phyloP scores from a whole-genome alignment of 2,888 invertebrate genomes.

The Sthenelais limicola region DNA sequence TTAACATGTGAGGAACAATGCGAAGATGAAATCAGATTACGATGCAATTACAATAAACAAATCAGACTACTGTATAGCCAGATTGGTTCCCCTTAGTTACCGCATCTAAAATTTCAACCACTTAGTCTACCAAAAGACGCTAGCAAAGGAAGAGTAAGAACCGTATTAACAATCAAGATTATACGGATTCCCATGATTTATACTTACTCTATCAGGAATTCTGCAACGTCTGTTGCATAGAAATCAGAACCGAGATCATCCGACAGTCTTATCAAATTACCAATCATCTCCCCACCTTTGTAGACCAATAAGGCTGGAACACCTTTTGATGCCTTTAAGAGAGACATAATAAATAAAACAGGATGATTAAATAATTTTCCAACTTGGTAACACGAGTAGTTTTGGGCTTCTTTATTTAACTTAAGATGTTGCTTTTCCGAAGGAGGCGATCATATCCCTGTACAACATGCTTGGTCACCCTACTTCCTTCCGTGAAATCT shows the following conservation, averaged over 20 bases:
- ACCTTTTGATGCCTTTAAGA: constrained; percentile 74
- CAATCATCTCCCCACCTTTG: constrained; percentile 89
- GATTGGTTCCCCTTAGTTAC: too few relatives aligned
- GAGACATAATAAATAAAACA: too few relatives aligned
- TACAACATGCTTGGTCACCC: too few relatives aligned
- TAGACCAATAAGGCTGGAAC: constrained; percentile 94
- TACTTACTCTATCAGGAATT: constrained; percentile 84
- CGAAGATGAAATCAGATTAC: too few relatives aligned
- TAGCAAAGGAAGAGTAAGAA: background rate
- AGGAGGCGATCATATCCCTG: too few relatives aligned
- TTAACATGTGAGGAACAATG: too few relatives aligned
- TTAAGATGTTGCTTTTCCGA: background rate
- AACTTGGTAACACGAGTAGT: background rate
- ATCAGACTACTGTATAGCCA: too few relatives aligned
- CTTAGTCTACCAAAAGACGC: background rate
- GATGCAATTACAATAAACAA: too few relatives aligned
- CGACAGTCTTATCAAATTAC: constrained; percentile 90
- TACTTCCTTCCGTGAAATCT: too few relatives aligned
- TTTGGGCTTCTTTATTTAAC: background rate
- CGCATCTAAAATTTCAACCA: background rate
- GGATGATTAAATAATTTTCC: background rate
- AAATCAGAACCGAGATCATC: constrained; percentile 93
- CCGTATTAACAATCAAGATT: background rate
- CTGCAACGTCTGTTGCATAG: constrained; percentile 90
- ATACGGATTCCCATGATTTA: background rate